phyloP scores from a whole-genome alignment of 2,888 invertebrate genomes.

The Limnephilus lunatus region DNA sequence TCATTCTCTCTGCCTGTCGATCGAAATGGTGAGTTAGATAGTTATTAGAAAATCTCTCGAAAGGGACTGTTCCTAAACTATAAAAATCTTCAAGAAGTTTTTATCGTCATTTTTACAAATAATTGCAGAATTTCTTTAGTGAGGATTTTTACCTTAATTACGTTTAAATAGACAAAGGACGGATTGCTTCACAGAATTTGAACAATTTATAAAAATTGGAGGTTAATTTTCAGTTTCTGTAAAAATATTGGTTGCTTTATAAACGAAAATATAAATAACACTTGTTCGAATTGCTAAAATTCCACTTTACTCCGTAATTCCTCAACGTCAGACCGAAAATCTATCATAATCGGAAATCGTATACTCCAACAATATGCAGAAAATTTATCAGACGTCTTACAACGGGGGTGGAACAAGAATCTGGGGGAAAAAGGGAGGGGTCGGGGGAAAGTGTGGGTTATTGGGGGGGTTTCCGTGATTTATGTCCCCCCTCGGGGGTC shows the following conservation, averaged over 20 bases:
- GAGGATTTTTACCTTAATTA: neutral
- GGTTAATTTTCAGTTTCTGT: no score
- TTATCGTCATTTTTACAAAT: neutral
- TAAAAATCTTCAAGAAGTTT: neutral
- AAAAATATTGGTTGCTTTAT: neutral
- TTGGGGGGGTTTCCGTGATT: constrained; percentile 50
- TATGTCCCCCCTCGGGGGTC: constrained; percentile 59
- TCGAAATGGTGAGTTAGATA: no score
- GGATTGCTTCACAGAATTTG: neutral
- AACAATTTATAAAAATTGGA: no score
- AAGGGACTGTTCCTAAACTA: neutral
- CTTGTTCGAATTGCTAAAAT: neutral
- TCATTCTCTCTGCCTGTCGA: no score
- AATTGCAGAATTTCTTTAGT: neutral
- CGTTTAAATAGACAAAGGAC: neutral
- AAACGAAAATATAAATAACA: neutral
- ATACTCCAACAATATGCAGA: constrained; percentile 53
- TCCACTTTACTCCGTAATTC: constrained; percentile 45
- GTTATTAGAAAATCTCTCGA: no score
- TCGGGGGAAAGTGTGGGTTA: constrained; percentile 29
- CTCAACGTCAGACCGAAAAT: constrained; percentile 41
- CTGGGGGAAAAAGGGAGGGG: constrained; percentile 32
- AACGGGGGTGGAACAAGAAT: constrained; percentile 47
- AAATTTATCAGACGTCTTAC: constrained; percentile 59
- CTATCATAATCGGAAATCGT: constrained; percentile 54